These are phyloP conservation scores for Glyphotaelius pellucidus DNA, from an alignment of 2,888 invertebrate genomes.

Conservation along the genomic window DNA sequence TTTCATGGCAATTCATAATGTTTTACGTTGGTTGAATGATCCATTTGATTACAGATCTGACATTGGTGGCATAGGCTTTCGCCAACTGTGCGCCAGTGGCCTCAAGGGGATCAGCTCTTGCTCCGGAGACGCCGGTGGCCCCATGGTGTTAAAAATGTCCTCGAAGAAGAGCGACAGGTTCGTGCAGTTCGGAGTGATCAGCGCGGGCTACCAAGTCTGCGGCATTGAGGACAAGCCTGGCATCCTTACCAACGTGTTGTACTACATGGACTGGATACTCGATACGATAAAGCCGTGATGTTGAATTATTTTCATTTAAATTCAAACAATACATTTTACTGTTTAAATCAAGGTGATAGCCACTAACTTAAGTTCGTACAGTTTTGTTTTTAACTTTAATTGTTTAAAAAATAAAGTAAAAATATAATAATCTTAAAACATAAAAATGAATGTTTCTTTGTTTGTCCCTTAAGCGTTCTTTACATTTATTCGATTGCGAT, in stretches of 20 bases:
- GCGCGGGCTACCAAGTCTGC: constrained; percentile 81
- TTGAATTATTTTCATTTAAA: neutral
- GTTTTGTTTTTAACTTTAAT: no score
- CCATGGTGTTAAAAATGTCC: constrained; percentile 75
- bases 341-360: no score
- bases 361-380: no score
- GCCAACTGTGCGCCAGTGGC: constrained; percentile 79
- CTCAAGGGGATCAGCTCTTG: constrained; percentile 78
- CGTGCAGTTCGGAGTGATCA: constrained; percentile 79
- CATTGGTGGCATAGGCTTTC: constrained; percentile 42
- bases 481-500: no score
- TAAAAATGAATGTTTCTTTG: no score
- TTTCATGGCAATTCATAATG: neutral
- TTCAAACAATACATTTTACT: no score
- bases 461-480: no score
- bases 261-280: constrained; percentile 79
- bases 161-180: constrained; percentile 70
- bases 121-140: constrained; percentile 81
- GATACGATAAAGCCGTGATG: constrained; percentile 69
- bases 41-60: constrained; percentile 67
- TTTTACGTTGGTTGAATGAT: neutral
- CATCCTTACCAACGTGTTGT: constrained; percentile 79
- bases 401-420: no score
- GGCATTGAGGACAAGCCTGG: constrained; percentile 79
- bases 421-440: no score